Evolutionary conservation across 2,888 invertebrate genomes (phyloP).

Genomic region (Cryptus armator): DNA sequence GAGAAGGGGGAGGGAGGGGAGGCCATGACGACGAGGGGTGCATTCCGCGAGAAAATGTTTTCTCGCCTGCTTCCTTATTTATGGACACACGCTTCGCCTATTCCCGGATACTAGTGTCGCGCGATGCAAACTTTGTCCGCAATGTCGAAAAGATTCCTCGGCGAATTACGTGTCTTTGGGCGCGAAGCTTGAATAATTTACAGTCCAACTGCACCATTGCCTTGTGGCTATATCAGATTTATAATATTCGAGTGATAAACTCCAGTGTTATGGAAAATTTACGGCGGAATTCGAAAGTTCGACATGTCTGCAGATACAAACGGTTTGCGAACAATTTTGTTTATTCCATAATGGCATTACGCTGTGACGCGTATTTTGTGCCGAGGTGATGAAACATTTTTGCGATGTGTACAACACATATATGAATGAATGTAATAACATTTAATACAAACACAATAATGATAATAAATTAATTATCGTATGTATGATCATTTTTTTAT

Average conservation of each 20-base stretch:
- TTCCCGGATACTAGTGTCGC: background rate
- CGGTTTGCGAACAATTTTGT: background rate
- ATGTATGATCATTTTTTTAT: too few species aligned
- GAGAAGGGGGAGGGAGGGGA: background rate
- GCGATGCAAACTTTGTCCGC: conserved; percentile 11
- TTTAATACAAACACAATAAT: too few species aligned
- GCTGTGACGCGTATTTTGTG: too few species aligned
- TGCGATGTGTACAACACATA: too few species aligned
- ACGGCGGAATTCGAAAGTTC: background rate
- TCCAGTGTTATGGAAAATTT: background rate
- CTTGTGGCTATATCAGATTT: background rate
- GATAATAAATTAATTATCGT: too few species aligned
- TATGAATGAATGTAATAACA: too few species aligned
- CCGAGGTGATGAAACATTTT: too few species aligned
- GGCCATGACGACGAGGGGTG: conserved; percentile 11
- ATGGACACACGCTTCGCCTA: conserved; percentile 6
- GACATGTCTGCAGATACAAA: background rate
- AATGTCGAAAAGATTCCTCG: conserved; percentile 33
- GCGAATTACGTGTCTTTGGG: conserved; percentile 21
- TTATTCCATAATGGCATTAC: too few species aligned
- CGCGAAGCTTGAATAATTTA: conserved; percentile 25
- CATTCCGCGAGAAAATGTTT: conserved; percentile 33
- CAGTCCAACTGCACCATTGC: background rate
- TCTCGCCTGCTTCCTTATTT: conserved; percentile 24
- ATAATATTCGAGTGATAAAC: background rate